phyloP scores from a whole-genome alignment of 2,888 invertebrate genomes.

The Hyposoter dolosus region DNA sequence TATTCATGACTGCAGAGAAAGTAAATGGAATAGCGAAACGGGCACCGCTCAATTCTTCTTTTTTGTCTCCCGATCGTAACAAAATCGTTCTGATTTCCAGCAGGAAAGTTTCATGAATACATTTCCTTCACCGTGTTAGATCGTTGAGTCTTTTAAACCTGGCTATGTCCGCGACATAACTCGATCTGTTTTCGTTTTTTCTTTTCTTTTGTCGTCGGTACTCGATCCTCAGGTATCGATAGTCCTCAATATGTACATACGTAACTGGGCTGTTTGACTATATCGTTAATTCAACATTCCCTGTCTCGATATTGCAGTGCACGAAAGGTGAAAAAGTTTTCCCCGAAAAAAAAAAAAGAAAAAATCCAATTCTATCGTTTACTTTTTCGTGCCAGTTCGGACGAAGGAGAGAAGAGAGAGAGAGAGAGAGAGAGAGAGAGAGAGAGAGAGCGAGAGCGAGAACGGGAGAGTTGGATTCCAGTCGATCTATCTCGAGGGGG shows the following conservation, averaged over 20 bases:
- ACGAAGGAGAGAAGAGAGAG: slow-evolving; percentile 4
- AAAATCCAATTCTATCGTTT: slow-evolving; percentile 11
- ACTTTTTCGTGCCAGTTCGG: background rate
- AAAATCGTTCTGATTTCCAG: slow-evolving; percentile 50
- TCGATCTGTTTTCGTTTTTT: background rate
- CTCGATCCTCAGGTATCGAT: slow-evolving; percentile 50
- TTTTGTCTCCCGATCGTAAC: slow-evolving; percentile 16
- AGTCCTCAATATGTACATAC: slow-evolving; percentile 45
- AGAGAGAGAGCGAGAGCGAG: slow-evolving; percentile 13
- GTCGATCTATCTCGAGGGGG: slow-evolving; percentile 48
- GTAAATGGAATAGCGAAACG: slow-evolving; percentile 45
- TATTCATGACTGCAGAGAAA: slow-evolving; percentile 37
- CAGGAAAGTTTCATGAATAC: slow-evolving; percentile 50
- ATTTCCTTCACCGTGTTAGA: slow-evolving; percentile 40
- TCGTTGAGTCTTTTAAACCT: slow-evolving; percentile 6
- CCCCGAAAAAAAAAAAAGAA: background rate
- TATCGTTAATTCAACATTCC: slow-evolving; percentile 55
- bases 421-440: slow-evolving; percentile 28
- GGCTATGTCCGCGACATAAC: slow-evolving; percentile 22
- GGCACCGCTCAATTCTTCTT: background rate
- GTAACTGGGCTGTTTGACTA: slow-evolving; percentile 1
- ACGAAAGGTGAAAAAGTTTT: slow-evolving; percentile 50
- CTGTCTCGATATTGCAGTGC: slow-evolving; percentile 1
- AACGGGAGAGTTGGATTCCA: slow-evolving; percentile 16
- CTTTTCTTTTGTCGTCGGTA: slow-evolving; percentile 28